Base-by-base conservation (phyloP, 2,888 invertebrate species). In the Sepiola atlantica region DNA sequence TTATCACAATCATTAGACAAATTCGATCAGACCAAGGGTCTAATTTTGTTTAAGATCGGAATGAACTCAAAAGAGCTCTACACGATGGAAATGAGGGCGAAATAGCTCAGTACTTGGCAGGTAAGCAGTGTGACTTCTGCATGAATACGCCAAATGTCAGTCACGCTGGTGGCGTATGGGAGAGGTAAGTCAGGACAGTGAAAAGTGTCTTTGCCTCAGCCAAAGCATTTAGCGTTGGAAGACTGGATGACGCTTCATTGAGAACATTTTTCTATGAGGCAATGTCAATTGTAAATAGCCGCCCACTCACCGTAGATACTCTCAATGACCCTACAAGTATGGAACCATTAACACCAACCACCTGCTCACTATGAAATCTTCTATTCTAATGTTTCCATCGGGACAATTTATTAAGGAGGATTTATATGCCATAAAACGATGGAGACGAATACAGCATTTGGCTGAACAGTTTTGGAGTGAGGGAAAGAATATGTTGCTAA, bases 21-120 rank as follows among this genome's bases (percentile, higher is more conserved):
- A 94, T 96, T 0, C 94, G 95, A 0, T 96, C 94, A 0, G 96
- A 96, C 93, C 95, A 95, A 94, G 96, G 96, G 21, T 94, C 94
- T n/a, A n/a, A n/a, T n/a, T 96, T 96, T 54, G 94, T 95, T 21
- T 96, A 96, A 35, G 96, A 96, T 8, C 94, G 95, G n/a, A 95
- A 95, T 77, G 95, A 96, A 94, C 94, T 96, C 35, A 90, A 94
- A 8, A 35, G 61, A 94, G 77, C 20, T 57, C 57, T 57, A 57
- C 16, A 57, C 6, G 20, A 57, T n/a, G n/a, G n/a, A 57, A 20
- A 28, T 57, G 57, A 57, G 1, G 20, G 10, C 6, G 20, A 24
- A 16, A 20, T 16, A 57, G 20, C 20, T 57, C 21, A 20, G 24
- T 57, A 57, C 57, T 20, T 16, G 57, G 6, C 61, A 28, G 61